A percentile compares a stretch with the other conserved stretches of the same genome.
Conservation (phyloP, 2,113 vertebrate species). For the Tapirus terrestris region DNA sequence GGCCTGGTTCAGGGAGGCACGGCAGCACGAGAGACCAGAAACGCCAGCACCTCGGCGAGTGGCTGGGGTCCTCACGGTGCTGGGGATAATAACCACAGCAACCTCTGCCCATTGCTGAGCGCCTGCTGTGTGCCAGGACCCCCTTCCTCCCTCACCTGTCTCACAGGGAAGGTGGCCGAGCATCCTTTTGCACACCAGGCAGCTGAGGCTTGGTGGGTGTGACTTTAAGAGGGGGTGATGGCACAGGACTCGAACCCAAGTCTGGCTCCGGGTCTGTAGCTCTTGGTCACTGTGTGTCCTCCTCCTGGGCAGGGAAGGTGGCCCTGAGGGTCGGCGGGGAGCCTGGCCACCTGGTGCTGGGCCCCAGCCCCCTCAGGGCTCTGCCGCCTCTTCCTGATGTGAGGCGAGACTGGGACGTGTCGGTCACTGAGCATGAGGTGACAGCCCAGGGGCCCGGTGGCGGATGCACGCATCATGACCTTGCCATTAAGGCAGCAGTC, state of each 20-base stretch:
- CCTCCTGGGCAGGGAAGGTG: fast-evolving
- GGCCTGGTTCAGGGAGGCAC: fast-evolving
- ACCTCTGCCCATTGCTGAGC: fast-evolving
- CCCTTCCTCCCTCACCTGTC: not conserved
- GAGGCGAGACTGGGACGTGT: not conserved
- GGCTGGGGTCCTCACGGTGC: fast-evolving
- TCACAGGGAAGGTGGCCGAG: not conserved
- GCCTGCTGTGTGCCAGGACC: fast-evolving
- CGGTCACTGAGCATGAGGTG: fast-evolving
- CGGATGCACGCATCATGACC: not conserved
- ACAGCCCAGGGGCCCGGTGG: not conserved
- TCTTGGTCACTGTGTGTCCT: fast-evolving
- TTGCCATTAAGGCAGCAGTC: not conserved
- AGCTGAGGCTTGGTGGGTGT: fast-evolving
- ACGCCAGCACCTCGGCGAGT: fast-evolving
- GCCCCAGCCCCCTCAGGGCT: not conserved
- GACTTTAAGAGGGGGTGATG: fast-evolving
- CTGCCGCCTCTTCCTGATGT: fast-evolving
- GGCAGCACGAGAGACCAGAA: fast-evolving
- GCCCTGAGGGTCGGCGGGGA: not conserved
- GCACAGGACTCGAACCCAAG: not conserved
- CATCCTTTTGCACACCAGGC: no score
- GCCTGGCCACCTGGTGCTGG: fast-evolving
- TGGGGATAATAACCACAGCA: fast-evolving
- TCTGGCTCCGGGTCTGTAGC: fast-evolving